A percentile compares a stretch with the other conserved stretches of the same genome.
Conservation (phyloP, 2,113 vertebrate species). For the Clarias magur region DNA sequence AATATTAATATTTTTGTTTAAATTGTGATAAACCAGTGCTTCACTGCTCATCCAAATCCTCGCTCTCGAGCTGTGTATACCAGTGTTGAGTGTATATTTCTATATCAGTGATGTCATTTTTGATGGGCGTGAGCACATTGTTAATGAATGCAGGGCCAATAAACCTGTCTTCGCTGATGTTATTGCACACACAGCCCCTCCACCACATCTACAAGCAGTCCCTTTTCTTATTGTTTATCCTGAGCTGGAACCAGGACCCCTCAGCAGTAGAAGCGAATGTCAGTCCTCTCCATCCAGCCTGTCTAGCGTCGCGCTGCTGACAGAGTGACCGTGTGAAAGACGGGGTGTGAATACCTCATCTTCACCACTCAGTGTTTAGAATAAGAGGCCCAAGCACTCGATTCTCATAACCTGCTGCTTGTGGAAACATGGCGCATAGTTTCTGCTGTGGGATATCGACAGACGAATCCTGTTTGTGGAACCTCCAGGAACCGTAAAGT, state of each 20-base stretch:
- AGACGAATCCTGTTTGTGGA: conserved; percentile 51
- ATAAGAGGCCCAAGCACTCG: conserved; percentile 1
- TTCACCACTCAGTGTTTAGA: conserved; percentile 29
- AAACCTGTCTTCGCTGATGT: no score
- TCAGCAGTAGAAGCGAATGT: conserved; percentile 19
- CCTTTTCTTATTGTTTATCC: not conserved
- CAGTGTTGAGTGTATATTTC: not conserved
- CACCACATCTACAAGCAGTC: not conserved
- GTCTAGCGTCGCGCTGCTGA: conserved; percentile 6
- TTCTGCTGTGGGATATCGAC: conserved; percentile 58
- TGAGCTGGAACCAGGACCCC: not conserved
- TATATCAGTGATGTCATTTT: not conserved
- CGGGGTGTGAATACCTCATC: conserved; percentile 38
- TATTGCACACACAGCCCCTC: no score
- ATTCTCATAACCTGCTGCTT: conserved; percentile 45
- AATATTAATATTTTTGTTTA: not conserved
- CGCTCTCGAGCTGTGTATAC: not conserved
- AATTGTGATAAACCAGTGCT: not conserved
- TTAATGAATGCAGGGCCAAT: not conserved
- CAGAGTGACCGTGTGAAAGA: conserved; percentile 42
- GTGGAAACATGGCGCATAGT: conserved; percentile 62
- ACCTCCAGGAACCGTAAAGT: conserved; percentile 33
- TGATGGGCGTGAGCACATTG: not conserved
- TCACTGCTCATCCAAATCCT: not conserved
- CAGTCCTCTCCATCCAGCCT: not conserved